A percentile compares a stretch with the other conserved stretches of the same genome.
Evolutionary conservation across 2,113 vertebrate genomes (phyloP).

Genomic region (Columbina picui): DNA sequence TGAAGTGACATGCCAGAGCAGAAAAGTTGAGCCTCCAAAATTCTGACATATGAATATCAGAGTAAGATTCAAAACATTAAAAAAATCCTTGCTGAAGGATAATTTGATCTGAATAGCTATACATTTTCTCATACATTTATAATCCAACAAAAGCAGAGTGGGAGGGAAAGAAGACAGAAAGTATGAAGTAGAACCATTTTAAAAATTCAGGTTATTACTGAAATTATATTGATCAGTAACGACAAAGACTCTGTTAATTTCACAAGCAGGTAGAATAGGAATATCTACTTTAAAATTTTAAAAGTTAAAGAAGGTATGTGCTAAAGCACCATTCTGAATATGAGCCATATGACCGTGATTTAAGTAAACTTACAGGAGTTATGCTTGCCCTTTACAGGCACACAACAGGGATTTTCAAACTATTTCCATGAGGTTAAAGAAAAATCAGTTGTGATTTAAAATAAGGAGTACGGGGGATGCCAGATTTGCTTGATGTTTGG

Average conservation of each 20-base stretch:
- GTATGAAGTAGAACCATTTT: not conserved
- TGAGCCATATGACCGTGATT: not conserved
- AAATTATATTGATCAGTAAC: conserved; percentile 19
- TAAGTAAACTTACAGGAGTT: not conserved
- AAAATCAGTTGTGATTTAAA: conserved; percentile 21
- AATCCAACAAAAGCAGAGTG: not conserved
- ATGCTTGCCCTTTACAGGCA: not conserved
- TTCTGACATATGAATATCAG: conserved; percentile 10
- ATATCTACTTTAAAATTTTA: not conserved
- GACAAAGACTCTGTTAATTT: not conserved
- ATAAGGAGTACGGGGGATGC: not conserved
- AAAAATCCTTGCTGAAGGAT: conserved; percentile 12
- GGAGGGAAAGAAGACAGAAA: not conserved
- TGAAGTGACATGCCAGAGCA: not conserved
- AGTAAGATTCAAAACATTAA: conserved; percentile 16
- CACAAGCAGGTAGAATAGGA: not conserved
- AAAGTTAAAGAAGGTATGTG: not conserved
- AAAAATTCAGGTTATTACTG: conserved; percentile 18
- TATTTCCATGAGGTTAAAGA: not conserved
- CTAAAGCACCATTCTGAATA: not conserved
- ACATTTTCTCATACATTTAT: conserved; percentile 3
- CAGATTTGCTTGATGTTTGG: not conserved
- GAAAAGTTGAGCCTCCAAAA: conserved; percentile 36
- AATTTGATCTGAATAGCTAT: conserved; percentile 35
- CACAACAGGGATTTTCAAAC: not conserved